Evolutionary conservation across 2,797 vertebrate species (phyloP).

Genomic region (Anguilla pacifica): DNA sequence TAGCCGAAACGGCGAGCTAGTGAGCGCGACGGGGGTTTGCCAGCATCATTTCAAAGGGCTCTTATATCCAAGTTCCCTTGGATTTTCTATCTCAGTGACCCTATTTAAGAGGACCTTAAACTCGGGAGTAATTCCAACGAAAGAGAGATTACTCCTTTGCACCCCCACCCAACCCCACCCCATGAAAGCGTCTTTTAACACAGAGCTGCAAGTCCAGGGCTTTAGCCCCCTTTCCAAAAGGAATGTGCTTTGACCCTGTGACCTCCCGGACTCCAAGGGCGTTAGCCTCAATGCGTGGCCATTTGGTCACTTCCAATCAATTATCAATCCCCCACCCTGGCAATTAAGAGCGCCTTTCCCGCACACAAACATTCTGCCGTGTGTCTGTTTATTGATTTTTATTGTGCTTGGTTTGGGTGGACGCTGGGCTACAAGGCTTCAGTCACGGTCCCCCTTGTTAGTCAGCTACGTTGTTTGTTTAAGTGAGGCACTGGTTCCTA

Average conservation of each 20-base stretch:
- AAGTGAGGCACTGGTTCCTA: conserved; percentile 30
- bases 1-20: background rate
- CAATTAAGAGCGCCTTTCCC: conserved; percentile 49
- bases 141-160: background rate
- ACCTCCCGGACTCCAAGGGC: conserved; percentile 74
- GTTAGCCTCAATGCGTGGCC: conserved; percentile 60
- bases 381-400: conserved; percentile 37
- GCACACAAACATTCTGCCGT: conserved; percentile 54
- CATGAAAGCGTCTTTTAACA: conserved; percentile 1
- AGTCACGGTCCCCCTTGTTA: conserved; percentile 9
- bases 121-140: conserved; percentile 4
- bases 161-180: background rate
- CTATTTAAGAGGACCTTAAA: conserved; percentile 5
- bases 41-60: too few relatives aligned
- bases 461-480: conserved; percentile 35
- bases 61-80: background rate
- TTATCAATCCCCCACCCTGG: conserved; percentile 60
- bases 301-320: conserved; percentile 77
- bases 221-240: conserved; percentile 50
- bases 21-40: background rate
- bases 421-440: conserved; percentile 30
- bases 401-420: conserved; percentile 26
- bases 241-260: conserved; percentile 72
- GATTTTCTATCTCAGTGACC: conserved; percentile 19
- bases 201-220: conserved; percentile 24